Percentiles rank a stretch among this genome's conserved stretches.
Evolutionary conservation across 2,888 invertebrate genomes (phyloP).

Genomic region (Heteromurus nitidus): DNA sequence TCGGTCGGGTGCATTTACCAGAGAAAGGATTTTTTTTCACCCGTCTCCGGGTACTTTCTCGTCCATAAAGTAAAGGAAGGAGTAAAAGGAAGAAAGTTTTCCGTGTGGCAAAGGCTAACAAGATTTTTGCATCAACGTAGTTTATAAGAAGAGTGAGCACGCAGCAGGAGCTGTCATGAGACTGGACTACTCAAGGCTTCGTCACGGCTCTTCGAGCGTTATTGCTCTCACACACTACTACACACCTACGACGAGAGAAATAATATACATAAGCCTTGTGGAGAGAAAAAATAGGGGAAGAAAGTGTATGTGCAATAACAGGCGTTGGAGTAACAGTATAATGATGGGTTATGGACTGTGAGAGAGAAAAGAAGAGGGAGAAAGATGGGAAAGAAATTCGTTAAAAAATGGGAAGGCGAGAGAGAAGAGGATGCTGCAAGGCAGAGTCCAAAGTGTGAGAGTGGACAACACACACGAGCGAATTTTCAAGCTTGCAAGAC

Average conservation of each 20-base stretch:
- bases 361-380: background rate
- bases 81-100: background rate
- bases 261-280: too few relatives aligned
- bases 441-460: conserved; percentile 2
- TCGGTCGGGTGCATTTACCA: too few relatives aligned
- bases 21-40: too few relatives aligned
- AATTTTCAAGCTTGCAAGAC: conserved; percentile 52
- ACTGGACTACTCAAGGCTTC: conserved; percentile 52
- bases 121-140: conserved; percentile 56
- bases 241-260: background rate
- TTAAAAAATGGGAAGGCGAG: background rate
- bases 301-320: background rate
- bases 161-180: conserved; percentile 62
- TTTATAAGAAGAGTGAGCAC: conserved; percentile 27
- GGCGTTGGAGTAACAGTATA: conserved; percentile 14
- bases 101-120: conserved; percentile 33
- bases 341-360: conserved; percentile 27
- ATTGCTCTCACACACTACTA: background rate
- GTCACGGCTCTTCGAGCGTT: background rate
- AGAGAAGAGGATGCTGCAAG: too few relatives aligned
- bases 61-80: background rate
- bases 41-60: too few relatives aligned
- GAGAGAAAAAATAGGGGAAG: too few relatives aligned
- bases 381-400: conserved; percentile 8
- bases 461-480: conserved; percentile 51